Evolutionary conservation across 1,140 invertebrate genomes (phyloP), one percentile per base, ranked within the genome.

Genomic region (Rhopalosiphum maidis): DNA sequence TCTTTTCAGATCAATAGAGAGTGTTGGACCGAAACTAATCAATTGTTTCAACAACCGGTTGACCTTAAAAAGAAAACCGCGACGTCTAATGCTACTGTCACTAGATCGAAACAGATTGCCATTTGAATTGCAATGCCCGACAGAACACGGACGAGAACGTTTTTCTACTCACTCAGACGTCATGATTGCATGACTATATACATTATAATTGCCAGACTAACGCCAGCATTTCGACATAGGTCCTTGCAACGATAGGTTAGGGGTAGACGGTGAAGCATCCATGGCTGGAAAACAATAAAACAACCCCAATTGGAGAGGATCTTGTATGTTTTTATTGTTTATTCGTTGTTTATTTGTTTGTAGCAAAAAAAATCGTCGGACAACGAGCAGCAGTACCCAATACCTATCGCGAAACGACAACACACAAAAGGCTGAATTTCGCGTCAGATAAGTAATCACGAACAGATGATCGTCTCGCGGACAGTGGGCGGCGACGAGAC

Each of bases 381-480:
- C 41, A 18, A 11, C 37, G 30, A 4, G n/a, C 51, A 1, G 48
- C 23, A 43, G 46, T 15, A 30, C 18, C 37, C 9, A 46, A 82
- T 51, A 77, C 5, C 60, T 77, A 92, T 51, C 77, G 48, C 68
- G 21, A 46, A 85, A 92, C 91, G 77, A 83, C 51, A 60, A 60
- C 51, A 90, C 35, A 93, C 91, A 93, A 93, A 51, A 85, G 91
- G 82, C 91, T 46, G 83, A 83, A n/a, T 86, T 93, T 41, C 30
- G 35, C 30, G 82, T 86, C 91, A 93, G 91, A 93, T 93, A 93
- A 93, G 91, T 83, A 93, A 93, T 93, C 91, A 93, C 91, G 48
- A 86, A 86, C 91, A 93, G 77, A 93, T 93, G 91, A 93, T 85
- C 77, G 37, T 30, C n/a, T 48, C 35, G 18, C 35, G 11, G 21